Evolutionary conservation across 2,113 vertebrate genomes (phyloP).

Genomic region (Lophochroa leadbeateri): DNA sequence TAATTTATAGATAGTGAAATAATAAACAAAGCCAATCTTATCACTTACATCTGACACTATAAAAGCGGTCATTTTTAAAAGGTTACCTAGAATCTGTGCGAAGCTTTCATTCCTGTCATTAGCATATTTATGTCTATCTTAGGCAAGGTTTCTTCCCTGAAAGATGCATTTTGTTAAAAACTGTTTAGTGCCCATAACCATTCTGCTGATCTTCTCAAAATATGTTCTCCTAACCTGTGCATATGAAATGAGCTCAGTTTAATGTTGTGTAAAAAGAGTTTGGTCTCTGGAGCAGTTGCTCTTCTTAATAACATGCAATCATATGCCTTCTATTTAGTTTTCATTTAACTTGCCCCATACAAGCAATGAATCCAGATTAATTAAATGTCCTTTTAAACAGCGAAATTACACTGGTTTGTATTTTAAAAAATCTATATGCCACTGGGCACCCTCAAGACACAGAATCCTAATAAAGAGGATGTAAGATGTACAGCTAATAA

Average conservation of each 20-base stretch:
- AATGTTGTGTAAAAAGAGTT: conserved; percentile 79
- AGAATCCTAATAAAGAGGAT: conserved; percentile 69
- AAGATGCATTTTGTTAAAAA: conserved; percentile 70
- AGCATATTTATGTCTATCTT: conserved; percentile 64
- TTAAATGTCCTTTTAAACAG: conserved; percentile 77
- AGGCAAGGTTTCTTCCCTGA: conserved; percentile 56
- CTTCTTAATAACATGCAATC: conserved; percentile 77
- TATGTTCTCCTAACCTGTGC: conserved; percentile 74
- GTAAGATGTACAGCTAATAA: conserved; percentile 59
- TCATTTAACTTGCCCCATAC: conserved; percentile 71
- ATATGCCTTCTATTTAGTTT: conserved; percentile 75
- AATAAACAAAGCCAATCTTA: conserved; percentile 21
- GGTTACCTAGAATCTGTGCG: conserved; percentile 22
- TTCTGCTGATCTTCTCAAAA: conserved; percentile 76
- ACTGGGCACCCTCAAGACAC: conserved; percentile 61
- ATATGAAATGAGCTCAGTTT: conserved; percentile 73
- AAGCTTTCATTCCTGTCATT: conserved; percentile 60
- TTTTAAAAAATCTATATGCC: conserved; percentile 61
- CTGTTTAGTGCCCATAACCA: conserved; percentile 71
- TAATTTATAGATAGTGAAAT: neutral
- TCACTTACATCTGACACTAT: neutral
- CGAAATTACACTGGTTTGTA: conserved; percentile 46
- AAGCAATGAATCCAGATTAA: conserved; percentile 76
- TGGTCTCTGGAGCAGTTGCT: conserved; percentile 72
- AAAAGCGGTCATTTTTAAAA: conserved; percentile 55